These are phyloP conservation scores for Cryptoblepharus egeriae DNA, from an alignment of 2,797 vertebrate species.

Conservation along the genomic window DNA sequence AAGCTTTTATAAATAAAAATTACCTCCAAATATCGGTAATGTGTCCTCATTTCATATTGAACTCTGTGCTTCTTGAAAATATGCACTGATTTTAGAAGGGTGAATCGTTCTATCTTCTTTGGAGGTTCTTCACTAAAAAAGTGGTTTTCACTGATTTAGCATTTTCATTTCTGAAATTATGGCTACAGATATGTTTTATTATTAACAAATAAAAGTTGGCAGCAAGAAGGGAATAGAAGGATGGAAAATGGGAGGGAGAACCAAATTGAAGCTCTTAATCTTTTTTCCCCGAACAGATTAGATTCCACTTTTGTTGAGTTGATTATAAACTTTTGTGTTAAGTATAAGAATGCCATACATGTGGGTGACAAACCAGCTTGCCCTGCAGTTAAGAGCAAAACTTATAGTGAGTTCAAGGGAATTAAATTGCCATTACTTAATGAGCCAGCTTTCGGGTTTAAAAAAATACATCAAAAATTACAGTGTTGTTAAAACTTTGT, in stretches of 20 bases:
- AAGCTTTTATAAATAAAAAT: not conserved
- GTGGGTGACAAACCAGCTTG: not conserved
- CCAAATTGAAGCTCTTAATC: not conserved
- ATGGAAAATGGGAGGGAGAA: not conserved
- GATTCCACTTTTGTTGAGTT: not conserved
- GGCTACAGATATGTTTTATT: not conserved
- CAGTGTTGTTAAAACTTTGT: not conserved
- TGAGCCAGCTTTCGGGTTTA: too few relatives aligned
- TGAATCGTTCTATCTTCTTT: constrained; percentile 86
- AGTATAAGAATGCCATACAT: too few relatives aligned
- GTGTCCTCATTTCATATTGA: constrained; percentile 98
- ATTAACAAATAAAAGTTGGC: not conserved
- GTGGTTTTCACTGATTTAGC: not conserved
- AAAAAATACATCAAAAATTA: not conserved
- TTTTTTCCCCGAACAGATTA: not conserved
- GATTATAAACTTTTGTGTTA: not conserved
- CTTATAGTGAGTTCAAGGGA: not conserved
- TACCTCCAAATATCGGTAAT: constrained; percentile 89
- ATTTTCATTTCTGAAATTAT: not conserved
- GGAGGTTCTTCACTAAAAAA: constrained; percentile 83
- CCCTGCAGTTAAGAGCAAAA: not conserved
- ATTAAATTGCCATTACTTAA: not conserved
- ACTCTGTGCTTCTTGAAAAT: constrained; percentile 98
- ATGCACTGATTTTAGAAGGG: constrained; percentile 93
- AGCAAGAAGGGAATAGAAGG: not conserved